These are phyloP conservation scores for Manacus vitellinus DNA, from an alignment of 2,113 vertebrate species.

Conservation along the genomic window DNA sequence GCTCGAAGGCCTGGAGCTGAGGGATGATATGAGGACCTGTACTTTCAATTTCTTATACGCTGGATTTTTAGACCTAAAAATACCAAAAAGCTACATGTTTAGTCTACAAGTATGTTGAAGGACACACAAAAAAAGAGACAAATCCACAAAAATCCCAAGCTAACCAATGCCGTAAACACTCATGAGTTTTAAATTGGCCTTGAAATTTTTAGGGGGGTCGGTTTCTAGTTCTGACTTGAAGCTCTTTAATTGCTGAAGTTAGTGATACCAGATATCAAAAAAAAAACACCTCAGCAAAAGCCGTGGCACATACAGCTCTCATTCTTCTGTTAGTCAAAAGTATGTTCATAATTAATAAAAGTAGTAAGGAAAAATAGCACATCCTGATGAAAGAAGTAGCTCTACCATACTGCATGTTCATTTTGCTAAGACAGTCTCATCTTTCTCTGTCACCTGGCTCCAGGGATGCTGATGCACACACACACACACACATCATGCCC, in stretches of 20 bases:
- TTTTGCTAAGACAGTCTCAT: background rate
- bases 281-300: background rate
- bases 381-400: background rate
- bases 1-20: rapidly evolving
- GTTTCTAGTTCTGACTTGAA: background rate
- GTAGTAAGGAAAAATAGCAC: background rate
- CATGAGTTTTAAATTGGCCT: background rate
- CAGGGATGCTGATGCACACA: background rate
- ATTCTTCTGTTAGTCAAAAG: background rate
- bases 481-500: rapidly evolving
- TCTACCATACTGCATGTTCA: background rate
- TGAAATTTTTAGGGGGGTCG: background rate
- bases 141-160: background rate
- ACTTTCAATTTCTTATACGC: background rate
- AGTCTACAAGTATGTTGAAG: background rate
- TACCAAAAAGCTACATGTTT: background rate
- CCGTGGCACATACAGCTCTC: background rate
- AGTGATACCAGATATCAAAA: background rate
- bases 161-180: background rate
- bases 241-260: background rate
- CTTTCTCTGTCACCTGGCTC: background rate
- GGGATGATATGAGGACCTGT: background rate
- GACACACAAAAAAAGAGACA: rapidly evolving
- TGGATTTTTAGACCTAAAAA: background rate
- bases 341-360: background rate